Evolutionary conservation across 2,888 invertebrate genomes (phyloP).

Genomic region (Protonemura montana): DNA sequence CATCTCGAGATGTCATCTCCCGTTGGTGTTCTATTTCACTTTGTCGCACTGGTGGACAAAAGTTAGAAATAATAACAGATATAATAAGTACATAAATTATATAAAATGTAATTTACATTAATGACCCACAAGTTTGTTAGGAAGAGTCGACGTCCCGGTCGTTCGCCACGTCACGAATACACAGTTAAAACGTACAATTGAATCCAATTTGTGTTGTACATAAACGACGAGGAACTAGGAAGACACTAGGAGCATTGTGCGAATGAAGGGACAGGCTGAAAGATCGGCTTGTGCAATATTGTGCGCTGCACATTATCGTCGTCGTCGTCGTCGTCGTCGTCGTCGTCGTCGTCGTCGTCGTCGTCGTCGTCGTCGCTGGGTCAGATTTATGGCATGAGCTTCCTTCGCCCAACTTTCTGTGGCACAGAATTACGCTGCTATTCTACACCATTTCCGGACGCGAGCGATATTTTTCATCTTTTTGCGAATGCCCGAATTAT

Average conservation of each 20-base stretch:
- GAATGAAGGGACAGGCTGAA: neutral
- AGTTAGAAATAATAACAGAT: neutral
- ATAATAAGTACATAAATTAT: conserved; percentile 25
- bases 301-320: neutral
- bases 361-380: neutral
- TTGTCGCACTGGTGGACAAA: neutral
- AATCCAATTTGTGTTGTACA: neutral
- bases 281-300: neutral
- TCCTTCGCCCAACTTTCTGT: neutral
- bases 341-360: no score
- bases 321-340: no score
- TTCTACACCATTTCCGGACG: neutral
- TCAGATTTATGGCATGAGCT: neutral
- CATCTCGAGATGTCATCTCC: neutral
- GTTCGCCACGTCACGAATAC: neutral
- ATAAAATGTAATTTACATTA: conserved; percentile 21
- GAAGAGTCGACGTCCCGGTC: neutral
- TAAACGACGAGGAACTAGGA: neutral
- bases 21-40: neutral
- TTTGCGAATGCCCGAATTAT: neutral
- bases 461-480: neutral
- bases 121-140: conserved; percentile 16
- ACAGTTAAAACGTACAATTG: neutral
- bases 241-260: neutral
- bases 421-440: neutral